A percentile compares a stretch with the other conserved stretches of the same genome.
Conservation (phyloP, 2,888 invertebrate genomes). For the Thymelicus lineola region DNA sequence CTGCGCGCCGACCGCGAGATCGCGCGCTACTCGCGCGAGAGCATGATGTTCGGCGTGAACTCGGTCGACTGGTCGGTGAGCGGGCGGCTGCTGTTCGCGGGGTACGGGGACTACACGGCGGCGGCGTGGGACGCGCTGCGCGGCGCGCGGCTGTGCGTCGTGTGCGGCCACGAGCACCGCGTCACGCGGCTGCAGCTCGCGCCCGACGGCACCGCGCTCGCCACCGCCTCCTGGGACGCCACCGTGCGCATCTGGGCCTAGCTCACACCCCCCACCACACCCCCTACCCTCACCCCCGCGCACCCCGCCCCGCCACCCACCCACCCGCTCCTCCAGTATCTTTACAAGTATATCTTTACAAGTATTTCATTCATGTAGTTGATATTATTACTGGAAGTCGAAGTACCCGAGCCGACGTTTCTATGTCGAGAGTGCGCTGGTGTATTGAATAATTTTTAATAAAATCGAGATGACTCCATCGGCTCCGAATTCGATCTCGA, state of each 20-base stretch:
- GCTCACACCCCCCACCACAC: conserved; percentile 72
- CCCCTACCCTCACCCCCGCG: not conserved
- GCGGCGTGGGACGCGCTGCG: conserved; percentile 99
- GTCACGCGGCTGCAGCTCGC: conserved; percentile 96
- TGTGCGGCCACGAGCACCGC: conserved; percentile 98
- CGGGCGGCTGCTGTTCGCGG: conserved; percentile 97
- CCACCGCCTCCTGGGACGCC: conserved; percentile 97
- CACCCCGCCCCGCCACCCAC: conserved; percentile 70
- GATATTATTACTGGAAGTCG: not conserved
- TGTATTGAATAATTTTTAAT: too few species aligned
- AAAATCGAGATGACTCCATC: too few species aligned
- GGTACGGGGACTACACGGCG: conserved; percentile 99
- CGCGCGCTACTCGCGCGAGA: conserved; percentile 97
- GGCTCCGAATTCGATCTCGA: too few species aligned
- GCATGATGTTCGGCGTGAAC: conserved; percentile 98
- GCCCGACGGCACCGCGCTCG: conserved; percentile 98
- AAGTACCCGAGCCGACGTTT: too few species aligned
- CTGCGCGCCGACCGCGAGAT: conserved; percentile 98
- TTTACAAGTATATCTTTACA: not conserved
- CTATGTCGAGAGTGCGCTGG: too few species aligned
- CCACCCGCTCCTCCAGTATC: not conserved
- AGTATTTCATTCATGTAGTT: not conserved
- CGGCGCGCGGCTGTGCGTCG: conserved; percentile 93
- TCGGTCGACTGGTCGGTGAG: conserved; percentile 99
- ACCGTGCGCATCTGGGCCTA: conserved; percentile 54